Evolutionary conservation across 37 sponge, comb jelly and placozoan genomes (phyloP).

Genomic region (Ianthella basta): DNA sequence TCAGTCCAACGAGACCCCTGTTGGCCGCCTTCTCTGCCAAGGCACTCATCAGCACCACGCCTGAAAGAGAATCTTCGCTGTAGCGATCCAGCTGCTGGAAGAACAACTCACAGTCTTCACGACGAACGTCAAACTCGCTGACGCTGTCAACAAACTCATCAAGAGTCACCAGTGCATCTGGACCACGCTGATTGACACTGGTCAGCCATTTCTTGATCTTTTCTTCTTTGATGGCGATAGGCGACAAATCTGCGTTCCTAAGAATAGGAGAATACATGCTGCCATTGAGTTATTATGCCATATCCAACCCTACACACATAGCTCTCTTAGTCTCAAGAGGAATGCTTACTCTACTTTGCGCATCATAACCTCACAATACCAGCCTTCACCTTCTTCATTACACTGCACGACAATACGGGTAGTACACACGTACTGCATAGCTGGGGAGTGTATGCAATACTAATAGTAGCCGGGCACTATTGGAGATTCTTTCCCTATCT

Average conservation of each 20-base stretch:
- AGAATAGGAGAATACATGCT: too few relatives aligned
- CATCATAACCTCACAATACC: too few relatives aligned
- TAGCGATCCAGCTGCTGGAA: constrained; percentile 26
- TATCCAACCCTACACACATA: too few relatives aligned
- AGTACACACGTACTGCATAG: too few relatives aligned
- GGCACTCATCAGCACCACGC: neutral
- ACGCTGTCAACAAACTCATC: constrained; percentile 23
- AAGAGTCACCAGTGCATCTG: neutral
- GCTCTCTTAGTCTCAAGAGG: too few relatives aligned
- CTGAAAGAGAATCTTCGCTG: neutral
- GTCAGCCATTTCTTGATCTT: constrained; percentile 28
- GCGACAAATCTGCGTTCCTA: constrained; percentile 22
- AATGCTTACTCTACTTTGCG: too few relatives aligned
- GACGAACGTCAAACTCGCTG: constrained; percentile 7
- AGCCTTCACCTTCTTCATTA: too few relatives aligned
- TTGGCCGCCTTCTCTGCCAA: neutral
- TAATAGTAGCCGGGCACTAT: too few relatives aligned
- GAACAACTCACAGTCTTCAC: constrained; percentile 14
- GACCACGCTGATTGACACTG: neutral
- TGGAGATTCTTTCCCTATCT: too few relatives aligned
- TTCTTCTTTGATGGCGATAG: constrained; percentile 11
- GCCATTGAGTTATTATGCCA: too few relatives aligned
- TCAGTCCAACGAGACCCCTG: neutral
- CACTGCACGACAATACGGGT: too few relatives aligned
- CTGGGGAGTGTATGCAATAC: too few relatives aligned